Base-by-base conservation (phyloP, 2,797 vertebrate species). In the Myotis findleyi region DNA sequence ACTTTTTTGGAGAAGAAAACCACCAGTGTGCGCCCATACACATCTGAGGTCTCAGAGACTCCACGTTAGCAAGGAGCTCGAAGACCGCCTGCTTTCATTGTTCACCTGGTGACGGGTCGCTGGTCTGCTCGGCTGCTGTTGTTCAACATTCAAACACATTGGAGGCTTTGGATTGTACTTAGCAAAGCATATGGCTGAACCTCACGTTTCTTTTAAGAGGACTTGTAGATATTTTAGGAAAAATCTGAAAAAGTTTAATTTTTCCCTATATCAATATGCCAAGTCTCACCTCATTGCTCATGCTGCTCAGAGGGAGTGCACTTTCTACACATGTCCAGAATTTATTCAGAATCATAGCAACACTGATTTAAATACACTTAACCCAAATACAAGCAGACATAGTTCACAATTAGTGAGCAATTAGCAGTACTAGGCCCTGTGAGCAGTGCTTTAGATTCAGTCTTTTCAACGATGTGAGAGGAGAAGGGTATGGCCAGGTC, bases 291-390 rank as follows among this genome's bases (percentile, higher is more conserved):
- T 82, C 30, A 84, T 53, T 38, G 68, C 87, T 77, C 69, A 14
- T 47, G 30, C 17, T 85, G 16, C 36, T 93, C 85, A 84, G 20
- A 68, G 41, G 36, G 7, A 69, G 3, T 7, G 76, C 55, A 1
- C 4, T 92, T 93, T 85, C 36, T 83, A 10, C 33, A 83, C 75
- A 73, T 36, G n/a, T n/a, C 7, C 93, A 82, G 13, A 79, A 75
- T 12, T 77, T 57, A 62, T 53, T n/a, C 72, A 72, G 25, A 90
- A 68, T 66, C 36, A 30, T 38, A 27, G 2, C 36, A 76, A 27
- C 75, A 47, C 72, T 57, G 16, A 86, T 59, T 88, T 82, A 62
- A 94, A 80, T 86, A 20, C 33, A 84, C 18, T 81, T 55, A 72
- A 69, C 18, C 13, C n/a, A 75, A 85, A 38, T 14, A n/a, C 75